Evolutionary conservation across 2,797 vertebrate species (phyloP).

Genomic region (Spinibarbus caldwelli): DNA sequence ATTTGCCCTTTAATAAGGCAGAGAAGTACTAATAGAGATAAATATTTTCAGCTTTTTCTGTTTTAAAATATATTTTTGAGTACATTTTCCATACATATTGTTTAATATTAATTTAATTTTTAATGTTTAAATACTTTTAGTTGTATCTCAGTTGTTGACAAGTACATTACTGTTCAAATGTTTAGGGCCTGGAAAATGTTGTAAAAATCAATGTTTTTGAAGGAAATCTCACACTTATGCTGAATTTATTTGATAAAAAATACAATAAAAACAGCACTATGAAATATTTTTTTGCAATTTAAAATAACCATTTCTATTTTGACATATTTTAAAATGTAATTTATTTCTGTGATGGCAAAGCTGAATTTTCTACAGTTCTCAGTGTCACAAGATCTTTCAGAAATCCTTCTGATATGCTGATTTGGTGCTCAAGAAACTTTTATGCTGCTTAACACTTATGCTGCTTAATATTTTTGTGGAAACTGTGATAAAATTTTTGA

Average conservation of each 20-base stretch:
- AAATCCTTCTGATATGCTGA: neutral
- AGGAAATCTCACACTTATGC: neutral
- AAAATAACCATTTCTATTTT: neutral
- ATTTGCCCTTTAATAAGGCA: neutral
- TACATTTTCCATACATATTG: too few relatives aligned
- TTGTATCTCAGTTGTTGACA: neutral
- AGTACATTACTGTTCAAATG: neutral
- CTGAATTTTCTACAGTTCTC: neutral
- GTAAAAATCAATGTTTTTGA: neutral
- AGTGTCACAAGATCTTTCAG: neutral
- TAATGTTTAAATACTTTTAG: neutral
- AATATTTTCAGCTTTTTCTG: neutral
- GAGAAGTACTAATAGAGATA: constrained; percentile 7
- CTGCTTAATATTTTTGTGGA: neutral
- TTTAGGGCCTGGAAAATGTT: neutral
- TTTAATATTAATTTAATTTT: neutral
- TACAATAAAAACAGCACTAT: neutral
- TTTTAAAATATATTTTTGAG: neutral
- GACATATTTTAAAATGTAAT: neutral
- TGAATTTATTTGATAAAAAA: neutral
- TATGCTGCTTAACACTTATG: neutral
- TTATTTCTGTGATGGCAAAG: neutral
- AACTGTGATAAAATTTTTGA: neutral
- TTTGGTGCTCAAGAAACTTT: neutral
- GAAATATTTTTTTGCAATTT: neutral